phyloP scores from a whole-genome alignment of 2,888 invertebrate species.

The Brachycybe producta region DNA sequence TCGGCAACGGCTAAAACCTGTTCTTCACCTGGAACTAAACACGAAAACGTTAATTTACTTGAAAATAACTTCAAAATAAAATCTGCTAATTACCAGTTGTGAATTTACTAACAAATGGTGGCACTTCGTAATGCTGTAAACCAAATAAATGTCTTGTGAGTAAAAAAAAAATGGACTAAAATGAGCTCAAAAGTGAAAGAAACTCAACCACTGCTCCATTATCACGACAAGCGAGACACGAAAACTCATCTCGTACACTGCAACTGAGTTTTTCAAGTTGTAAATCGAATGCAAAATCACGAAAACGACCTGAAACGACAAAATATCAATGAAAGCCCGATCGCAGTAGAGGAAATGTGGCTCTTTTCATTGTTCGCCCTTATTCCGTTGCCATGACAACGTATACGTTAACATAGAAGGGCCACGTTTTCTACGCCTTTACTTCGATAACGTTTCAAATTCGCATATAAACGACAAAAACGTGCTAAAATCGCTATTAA shows the following conservation, averaged over 20 bases:
- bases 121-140: constrained; percentile 5
- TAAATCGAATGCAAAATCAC: too few relatives aligned
- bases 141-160: neutral
- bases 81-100: neutral
- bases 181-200: neutral
- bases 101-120: constrained; percentile 13
- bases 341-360: too few relatives aligned
- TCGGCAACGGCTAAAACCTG: constrained; percentile 12
- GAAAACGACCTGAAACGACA: too few relatives aligned
- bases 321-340: too few relatives aligned
- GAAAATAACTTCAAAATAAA: neutral
- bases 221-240: neutral
- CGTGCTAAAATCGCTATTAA: too few relatives aligned
- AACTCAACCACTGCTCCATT: neutral
- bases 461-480: too few relatives aligned
- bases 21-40: neutral
- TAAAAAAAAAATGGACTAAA: neutral
- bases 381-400: too few relatives aligned
- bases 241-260: neutral
- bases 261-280: neutral
- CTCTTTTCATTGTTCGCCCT: too few relatives aligned
- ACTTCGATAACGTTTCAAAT: too few relatives aligned
- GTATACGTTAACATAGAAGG: too few relatives aligned
- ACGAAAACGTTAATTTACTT: neutral
- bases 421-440: too few relatives aligned